Conservation (phyloP, 2,888 invertebrate genomes). For the Limnephilus marmoratus region DNA sequence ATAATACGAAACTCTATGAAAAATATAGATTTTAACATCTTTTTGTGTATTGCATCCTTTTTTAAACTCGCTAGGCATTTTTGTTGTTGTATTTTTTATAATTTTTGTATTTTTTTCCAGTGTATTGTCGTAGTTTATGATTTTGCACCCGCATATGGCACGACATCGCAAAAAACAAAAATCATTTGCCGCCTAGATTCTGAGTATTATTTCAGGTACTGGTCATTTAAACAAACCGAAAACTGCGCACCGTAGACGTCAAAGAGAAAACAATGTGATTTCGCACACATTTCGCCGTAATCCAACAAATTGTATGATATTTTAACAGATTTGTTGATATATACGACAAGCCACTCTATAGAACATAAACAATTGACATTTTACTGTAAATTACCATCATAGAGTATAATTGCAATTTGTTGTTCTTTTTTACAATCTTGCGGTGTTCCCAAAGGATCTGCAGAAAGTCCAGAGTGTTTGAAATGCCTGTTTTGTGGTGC, state of each 20-base stretch:
- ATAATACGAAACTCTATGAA: not conserved
- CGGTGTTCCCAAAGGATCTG: not conserved
- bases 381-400: not conserved
- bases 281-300: not conserved
- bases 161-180: slow-evolving; percentile 62
- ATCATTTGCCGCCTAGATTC: slow-evolving; percentile 79
- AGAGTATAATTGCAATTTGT: not conserved
- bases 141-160: slow-evolving; percentile 67
- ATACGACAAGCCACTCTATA: not conserved
- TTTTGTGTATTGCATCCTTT: not conserved
- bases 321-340: not conserved
- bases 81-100: slow-evolving; percentile 50
- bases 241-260: slow-evolving; percentile 68
- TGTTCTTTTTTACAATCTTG: not conserved
- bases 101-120: slow-evolving; percentile 70
- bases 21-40: not conserved
- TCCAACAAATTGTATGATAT: not conserved
- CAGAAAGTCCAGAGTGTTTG: not conserved
- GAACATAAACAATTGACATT: not conserved
- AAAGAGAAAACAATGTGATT: not conserved
- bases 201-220: slow-evolving; percentile 99
- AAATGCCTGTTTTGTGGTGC: not conserved
- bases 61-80: not conserved
- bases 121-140: slow-evolving; percentile 70
- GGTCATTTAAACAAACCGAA: slow-evolving; percentile 77